Base-by-base conservation (phyloP, 1,140 invertebrate species). In the Sinonovacula constricta region DNA sequence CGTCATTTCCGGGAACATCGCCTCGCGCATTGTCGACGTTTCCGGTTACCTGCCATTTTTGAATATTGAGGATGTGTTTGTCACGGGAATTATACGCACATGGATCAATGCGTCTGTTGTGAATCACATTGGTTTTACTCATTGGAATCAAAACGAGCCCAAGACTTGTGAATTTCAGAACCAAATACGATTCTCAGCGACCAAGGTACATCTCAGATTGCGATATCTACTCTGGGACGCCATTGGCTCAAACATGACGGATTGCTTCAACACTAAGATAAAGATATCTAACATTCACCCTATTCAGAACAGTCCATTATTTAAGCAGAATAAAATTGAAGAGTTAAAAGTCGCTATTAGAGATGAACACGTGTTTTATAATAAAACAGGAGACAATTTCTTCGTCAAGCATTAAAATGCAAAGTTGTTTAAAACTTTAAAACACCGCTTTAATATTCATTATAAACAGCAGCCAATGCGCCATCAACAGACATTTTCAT, bases 61-160 rank as follows among this genome's bases (percentile, higher is more conserved):
- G 10, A 76, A 76, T 65, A 76, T 76, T 18, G 72, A 76, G 67
- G 72, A 76, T 31, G 72, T 67, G 5, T 76, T 76, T 67, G 72
- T 76, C 5, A 67, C 72, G 2, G 72, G 72, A 7, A 65, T 76
- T 3, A 12, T 76, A 18, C 12, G 72, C 57, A 67, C 14, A 14
- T 57, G 45, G 12, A 18, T 76, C 4, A 49, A 56, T 15, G 62
- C 63, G 0, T 33, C 30, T 24, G 24, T 76, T 5, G 45, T 57
- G 3, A 53, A 76, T 30, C 53, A 51, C n/a, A 12, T 36, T 2
- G 72, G 72, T 15, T 76, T 76, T 49, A 76, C 72, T 14, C 72
- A 76, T 31, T 76, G 72, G 72, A 66, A 63, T 33, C 59, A 76
- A 49, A 76, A 67, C 45, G 28, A 49, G 10, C 72, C 72, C 2